These are phyloP conservation scores for Fragum whitleyi DNA, from an alignment of 2,888 invertebrate species.

Conservation along the genomic window DNA sequence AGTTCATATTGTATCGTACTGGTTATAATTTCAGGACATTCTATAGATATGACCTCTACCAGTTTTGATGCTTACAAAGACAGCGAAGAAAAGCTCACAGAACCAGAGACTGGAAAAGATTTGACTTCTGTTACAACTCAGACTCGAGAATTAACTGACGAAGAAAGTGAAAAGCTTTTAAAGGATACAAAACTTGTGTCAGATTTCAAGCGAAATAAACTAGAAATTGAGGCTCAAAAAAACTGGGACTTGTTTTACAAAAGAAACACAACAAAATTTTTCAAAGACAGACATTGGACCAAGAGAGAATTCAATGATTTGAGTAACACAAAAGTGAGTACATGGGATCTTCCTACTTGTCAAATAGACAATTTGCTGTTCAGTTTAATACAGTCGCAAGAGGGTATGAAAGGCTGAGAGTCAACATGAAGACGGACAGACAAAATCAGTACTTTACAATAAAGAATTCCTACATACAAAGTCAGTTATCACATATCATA, in stretches of 20 bases:
- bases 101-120: not conserved
- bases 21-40: too few relatives aligned
- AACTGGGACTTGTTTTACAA: slow-evolving; percentile 99
- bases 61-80: not conserved
- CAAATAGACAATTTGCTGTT: too few relatives aligned
- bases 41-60: not conserved
- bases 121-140: slow-evolving; percentile 14
- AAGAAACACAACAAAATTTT: slow-evolving; percentile 96
- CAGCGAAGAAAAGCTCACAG: not conserved
- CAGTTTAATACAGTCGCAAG: too few relatives aligned
- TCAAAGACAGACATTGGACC: slow-evolving; percentile 98
- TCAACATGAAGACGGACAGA: too few relatives aligned
- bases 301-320: slow-evolving; percentile 96
- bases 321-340: slow-evolving; percentile 43
- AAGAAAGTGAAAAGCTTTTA: slow-evolving; percentile 88
- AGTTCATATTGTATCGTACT: not conserved
- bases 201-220: slow-evolving; percentile 90
- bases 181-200: slow-evolving; percentile 89
- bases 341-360: too few relatives aligned
- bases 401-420: too few relatives aligned
- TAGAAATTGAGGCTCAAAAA: slow-evolving; percentile 93
- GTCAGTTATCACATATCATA: too few relatives aligned
- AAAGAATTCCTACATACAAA: too few relatives aligned
- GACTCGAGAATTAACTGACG: slow-evolving; percentile 85
- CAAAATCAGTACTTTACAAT: too few relatives aligned